Evolutionary conservation across 1,140 invertebrate species (phyloP).

Genomic region (Bombus superbus): DNA sequence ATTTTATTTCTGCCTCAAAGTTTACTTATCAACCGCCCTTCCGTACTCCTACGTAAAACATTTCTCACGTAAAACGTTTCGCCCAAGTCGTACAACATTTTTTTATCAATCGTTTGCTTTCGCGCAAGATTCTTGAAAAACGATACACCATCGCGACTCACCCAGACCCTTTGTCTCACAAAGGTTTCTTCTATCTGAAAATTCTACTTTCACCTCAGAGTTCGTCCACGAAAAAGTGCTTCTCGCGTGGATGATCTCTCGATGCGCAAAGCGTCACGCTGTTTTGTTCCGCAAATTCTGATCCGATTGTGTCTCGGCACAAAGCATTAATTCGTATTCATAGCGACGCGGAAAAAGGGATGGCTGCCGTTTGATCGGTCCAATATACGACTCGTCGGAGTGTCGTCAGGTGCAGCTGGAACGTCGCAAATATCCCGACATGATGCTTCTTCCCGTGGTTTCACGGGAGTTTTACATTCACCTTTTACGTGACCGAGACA

Average conservation of each 20-base stretch:
- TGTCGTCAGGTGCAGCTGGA: slow-evolving; percentile 9
- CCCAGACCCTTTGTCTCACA: no score
- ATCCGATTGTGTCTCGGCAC: neutral
- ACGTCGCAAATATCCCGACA: neutral
- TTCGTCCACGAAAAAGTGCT: no score
- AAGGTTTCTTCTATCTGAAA: no score
- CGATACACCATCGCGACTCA: no score
- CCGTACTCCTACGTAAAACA: neutral
- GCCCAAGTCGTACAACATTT: neutral
- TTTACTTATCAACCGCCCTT: neutral
- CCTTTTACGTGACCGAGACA: slow-evolving; percentile 16
- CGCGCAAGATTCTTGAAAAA: neutral
- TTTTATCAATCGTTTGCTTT: neutral
- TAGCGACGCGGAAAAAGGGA: neutral
- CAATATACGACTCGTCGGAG: slow-evolving; percentile 13
- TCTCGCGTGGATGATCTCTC: no score
- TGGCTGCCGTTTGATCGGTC: neutral
- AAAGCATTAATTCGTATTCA: slow-evolving; percentile 27
- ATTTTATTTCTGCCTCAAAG: neutral
- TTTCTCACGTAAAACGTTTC: neutral
- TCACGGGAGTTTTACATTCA: slow-evolving; percentile 2
- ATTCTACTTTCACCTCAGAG: no score
- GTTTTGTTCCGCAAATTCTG: no score
- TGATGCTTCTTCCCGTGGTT: neutral
- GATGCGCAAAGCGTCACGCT: no score